Evolutionary conservation across 2,888 invertebrate species (phyloP), one percentile per base, ranked within the genome.

Genomic region (Anarsia innoxiella): DNA sequence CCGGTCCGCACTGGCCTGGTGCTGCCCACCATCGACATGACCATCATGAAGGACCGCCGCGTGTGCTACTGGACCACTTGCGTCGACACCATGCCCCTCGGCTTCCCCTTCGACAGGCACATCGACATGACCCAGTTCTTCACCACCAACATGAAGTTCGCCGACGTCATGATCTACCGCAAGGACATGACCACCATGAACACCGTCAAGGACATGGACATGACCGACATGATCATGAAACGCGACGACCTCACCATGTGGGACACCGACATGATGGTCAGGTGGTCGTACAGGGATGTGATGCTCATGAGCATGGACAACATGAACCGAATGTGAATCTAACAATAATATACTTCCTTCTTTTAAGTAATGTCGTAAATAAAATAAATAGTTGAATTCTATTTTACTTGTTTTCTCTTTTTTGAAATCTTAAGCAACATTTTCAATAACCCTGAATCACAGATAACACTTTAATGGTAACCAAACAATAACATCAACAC

Each of bases 21-120:
- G 2, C 70, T 86, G 28, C 74, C 78, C 9, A 59, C 44, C 28
- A 66, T 87, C 31, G 85, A 86, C 56, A 67, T 80, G 46, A 73
- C 67, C 46, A 64, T 74, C 41, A 79, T 79, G 66, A 84, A 85
- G 60, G 75, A 82, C 34, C 82, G 87, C 40, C 86, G 79, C 48
- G 71, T 86, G 42, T 88, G 87, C 49, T 82, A 82, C 57, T 88
- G 86, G 65, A 65, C 87, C 54, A 77, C 70, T 4, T 84, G 82
- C 45, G 70, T 89, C 46, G 92, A 93, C 69, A 86, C 80, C 32
- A 86, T 87, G 64, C 87, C 92, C 1, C 82, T 90, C 50, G 92
- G 91, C 41, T 94, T 88, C 86, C 93, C 93, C 49, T 89, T 93
- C 80, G 92, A 94, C 71, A 88, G 91, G 46, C 77, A 76, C 23